Evolutionary conservation across 2,113 vertebrate genomes (phyloP).

Genomic region (Triplophysa siluroides): DNA sequence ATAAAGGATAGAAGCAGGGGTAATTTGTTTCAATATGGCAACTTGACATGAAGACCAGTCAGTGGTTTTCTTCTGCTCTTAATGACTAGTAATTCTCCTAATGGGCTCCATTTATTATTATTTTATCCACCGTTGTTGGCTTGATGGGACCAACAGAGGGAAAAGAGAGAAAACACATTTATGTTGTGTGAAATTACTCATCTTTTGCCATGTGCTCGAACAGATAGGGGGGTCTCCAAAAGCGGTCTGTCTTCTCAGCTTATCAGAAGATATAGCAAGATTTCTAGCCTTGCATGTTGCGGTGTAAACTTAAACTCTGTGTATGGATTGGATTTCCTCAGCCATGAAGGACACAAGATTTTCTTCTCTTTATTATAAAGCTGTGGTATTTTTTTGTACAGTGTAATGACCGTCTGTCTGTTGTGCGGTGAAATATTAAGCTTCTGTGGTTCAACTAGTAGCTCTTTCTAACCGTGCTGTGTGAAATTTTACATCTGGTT

Average conservation of each 20-base stretch:
- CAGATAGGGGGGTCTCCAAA: neutral
- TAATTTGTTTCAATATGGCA: slow-evolving; percentile 80
- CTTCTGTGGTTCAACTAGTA: neutral
- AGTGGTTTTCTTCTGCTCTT: slow-evolving; percentile 70
- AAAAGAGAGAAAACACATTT: slow-evolving; percentile 51
- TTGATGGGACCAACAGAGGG: slow-evolving; percentile 13
- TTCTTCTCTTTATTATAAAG: slow-evolving; percentile 11
- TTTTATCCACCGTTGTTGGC: slow-evolving; percentile 69
- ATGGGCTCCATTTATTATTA: slow-evolving; percentile 79
- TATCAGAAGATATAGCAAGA: slow-evolving; percentile 53
- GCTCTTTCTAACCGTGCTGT: neutral
- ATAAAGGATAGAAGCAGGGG: slow-evolving; percentile 68
- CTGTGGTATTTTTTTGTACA: slow-evolving; percentile 10
- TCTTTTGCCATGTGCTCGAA: neutral
- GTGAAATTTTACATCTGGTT: slow-evolving; percentile 60
- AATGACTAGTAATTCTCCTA: slow-evolving; percentile 80
- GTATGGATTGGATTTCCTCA: slow-evolving; percentile 52
- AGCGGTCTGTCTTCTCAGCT: slow-evolving; percentile 52
- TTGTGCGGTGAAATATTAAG: neutral
- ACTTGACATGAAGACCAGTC: slow-evolving; percentile 74
- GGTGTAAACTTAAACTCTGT: slow-evolving; percentile 63
- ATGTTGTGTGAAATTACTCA: slow-evolving; percentile 2
- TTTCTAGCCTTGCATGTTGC: slow-evolving; percentile 24
- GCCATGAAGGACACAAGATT: neutral
- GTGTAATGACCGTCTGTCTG: slow-evolving; percentile 5